These are phyloP conservation scores for Cherax quadricarinatus DNA, from an alignment of 1,140 invertebrate species.

Conservation along the genomic window DNA sequence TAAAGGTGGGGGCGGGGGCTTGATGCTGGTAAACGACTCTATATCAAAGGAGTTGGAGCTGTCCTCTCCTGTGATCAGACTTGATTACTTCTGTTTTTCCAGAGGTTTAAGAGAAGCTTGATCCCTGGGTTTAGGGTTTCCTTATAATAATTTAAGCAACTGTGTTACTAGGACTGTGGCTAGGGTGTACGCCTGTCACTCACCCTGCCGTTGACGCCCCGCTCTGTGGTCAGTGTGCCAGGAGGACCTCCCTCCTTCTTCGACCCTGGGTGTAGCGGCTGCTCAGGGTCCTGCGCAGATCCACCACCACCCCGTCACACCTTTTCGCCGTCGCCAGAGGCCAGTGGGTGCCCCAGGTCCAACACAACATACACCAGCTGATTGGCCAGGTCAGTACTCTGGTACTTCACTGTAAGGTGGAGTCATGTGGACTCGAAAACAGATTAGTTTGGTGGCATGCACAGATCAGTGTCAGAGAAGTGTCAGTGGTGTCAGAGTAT, in stretches of 20 bases:
- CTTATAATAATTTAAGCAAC: no score
- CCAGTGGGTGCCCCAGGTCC: constrained; percentile 81
- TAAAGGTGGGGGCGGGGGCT: no score
- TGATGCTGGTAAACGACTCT: no score
- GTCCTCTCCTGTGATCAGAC: no score
- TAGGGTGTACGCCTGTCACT: constrained; percentile 75
- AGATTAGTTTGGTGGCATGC: not conserved
- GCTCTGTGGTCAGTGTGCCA: constrained; percentile 77
- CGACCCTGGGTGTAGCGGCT: constrained; percentile 78
- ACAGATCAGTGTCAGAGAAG: no score
- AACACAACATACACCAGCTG: constrained; percentile 78
- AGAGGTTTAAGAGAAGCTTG: no score
- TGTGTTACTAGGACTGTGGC: not conserved
- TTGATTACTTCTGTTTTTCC: no score
- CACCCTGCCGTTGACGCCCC: constrained; percentile 79
- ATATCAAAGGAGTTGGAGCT: no score
- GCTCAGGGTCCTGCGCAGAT: constrained; percentile 76
- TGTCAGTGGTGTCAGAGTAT: no score
- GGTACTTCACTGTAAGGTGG: not conserved
- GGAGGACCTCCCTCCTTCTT: constrained; percentile 79
- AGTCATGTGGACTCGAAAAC: not conserved
- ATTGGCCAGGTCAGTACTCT: constrained; percentile 77
- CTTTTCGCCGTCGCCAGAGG: constrained; percentile 79
- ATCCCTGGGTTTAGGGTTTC: no score
- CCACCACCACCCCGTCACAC: constrained; percentile 77